Evolutionary conservation across 2,888 invertebrate genomes (phyloP), one percentile per base, ranked within the genome.

Genomic region (Hydropsyche betteni): DNA sequence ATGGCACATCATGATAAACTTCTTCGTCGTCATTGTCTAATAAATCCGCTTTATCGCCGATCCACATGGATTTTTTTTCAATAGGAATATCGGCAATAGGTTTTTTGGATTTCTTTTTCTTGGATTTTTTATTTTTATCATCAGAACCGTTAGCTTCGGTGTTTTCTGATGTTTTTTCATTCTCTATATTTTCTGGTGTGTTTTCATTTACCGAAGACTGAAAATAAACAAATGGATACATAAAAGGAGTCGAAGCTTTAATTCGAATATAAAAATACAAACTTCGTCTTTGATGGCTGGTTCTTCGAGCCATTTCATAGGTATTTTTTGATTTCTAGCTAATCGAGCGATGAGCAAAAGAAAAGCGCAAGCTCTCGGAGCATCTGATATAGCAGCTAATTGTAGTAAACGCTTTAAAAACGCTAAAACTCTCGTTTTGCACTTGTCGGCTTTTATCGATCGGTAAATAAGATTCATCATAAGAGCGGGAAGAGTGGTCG

Each of bases 381-480:
- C 79, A 24, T 79, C 79, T 2, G 75, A 61, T 12, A 75, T 55
- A 12, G 74, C 44, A 10, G 79, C 78, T 68, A 90, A 87, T 87
- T 94, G 93, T 8, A 97, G 85, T 74, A 96, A 85, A 36, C 97
- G 87, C 85, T 98, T 99, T 0, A 96, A 85, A 83, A 98, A 96
- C 0, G 96, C 93, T 82, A 92, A 90, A 0, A 94, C 89, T 69
- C 99, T 86, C 4, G 89, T 84, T 0, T 89, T 83, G 80, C 93
- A 91, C 5, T 86, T 86, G 86, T 99, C 99, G 78, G 90, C 91
- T 81, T 92, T 91, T 81, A 98, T 86, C 58, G 96, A 93, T 83
- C 94, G 94, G 85, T 92, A 97, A 24, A 98, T 84, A 75, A 99
- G 89, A 81, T 96, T 96, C 80, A 98, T 88, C 80, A 98, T 90